A percentile compares a stretch with the other conserved stretches of the same genome.
Evolutionary conservation across 2,797 vertebrate species (phyloP).

Genomic region (Eulemur rubriventer): DNA sequence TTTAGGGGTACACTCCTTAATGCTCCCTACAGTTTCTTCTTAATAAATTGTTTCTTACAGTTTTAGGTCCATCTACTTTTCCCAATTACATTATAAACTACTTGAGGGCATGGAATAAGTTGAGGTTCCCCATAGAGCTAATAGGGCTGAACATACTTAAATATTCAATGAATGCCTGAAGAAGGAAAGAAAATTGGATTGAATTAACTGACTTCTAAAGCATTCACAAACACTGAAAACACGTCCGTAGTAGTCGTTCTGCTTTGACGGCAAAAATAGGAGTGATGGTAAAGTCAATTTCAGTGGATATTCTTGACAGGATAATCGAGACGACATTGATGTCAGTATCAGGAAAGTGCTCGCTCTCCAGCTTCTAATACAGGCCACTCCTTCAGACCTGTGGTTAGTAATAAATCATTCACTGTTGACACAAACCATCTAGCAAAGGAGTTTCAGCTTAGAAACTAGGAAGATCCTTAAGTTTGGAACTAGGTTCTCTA

Average conservation of each 20-base stretch:
- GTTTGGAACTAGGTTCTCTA: neutral
- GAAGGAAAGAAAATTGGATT: neutral
- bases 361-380: accelerated
- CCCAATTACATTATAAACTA: neutral
- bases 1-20: accelerated
- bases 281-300: neutral
- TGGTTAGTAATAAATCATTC: neutral
- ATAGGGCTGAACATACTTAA: neutral
- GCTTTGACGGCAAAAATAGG: neutral
- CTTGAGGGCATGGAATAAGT: neutral
- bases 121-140: neutral
- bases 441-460: neutral
- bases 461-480: neutral
- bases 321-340: conserved; percentile 17
- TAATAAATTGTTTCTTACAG: neutral
- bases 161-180: neutral
- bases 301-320: conserved; percentile 16
- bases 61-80: neutral
- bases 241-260: neutral
- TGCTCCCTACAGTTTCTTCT: neutral
- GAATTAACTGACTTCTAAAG: neutral
- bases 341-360: no score
- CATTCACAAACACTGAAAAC: neutral
- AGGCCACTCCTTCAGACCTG: neutral
- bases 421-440: neutral